Conservation (phyloP, 2,888 invertebrate species). For the Lasioglossum figueresi region DNA sequence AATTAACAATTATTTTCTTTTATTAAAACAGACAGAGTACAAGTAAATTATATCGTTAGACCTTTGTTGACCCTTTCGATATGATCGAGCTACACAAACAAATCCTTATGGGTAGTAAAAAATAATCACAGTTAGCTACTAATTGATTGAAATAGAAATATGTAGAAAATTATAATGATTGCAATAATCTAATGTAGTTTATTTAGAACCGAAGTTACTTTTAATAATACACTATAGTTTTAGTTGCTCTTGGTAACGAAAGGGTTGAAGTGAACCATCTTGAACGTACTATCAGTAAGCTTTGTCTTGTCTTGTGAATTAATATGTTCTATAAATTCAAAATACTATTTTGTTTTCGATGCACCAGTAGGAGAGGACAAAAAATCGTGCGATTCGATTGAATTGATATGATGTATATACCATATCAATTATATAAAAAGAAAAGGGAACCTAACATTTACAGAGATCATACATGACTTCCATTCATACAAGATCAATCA, state of each 20-base stretch:
- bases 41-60: slow-evolving; percentile 17
- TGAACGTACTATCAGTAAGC: slow-evolving; percentile 25
- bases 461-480: neutral
- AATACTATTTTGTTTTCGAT: slow-evolving; percentile 16
- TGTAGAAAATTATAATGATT: neutral
- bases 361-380: slow-evolving; percentile 13
- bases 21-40: slow-evolving; percentile 3
- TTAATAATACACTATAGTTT: neutral
- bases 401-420: neutral
- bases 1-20: slow-evolving; percentile 36
- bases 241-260: slow-evolving; percentile 7
- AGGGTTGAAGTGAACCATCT: slow-evolving; percentile 19
- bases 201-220: neutral
- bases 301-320: slow-evolving; percentile 24
- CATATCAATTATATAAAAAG: neutral
- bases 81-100: neutral
- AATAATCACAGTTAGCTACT: neutral
- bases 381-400: slow-evolving; percentile 1
- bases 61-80: slow-evolving; percentile 14
- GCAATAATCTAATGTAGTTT: neutral
- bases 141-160: neutral
- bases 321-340: slow-evolving; percentile 4
- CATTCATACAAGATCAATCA: neutral
- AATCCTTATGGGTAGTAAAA: no score
- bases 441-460: neutral